phyloP scores from a whole-genome alignment of 2,888 invertebrate species.

The Heliconius erato region DNA sequence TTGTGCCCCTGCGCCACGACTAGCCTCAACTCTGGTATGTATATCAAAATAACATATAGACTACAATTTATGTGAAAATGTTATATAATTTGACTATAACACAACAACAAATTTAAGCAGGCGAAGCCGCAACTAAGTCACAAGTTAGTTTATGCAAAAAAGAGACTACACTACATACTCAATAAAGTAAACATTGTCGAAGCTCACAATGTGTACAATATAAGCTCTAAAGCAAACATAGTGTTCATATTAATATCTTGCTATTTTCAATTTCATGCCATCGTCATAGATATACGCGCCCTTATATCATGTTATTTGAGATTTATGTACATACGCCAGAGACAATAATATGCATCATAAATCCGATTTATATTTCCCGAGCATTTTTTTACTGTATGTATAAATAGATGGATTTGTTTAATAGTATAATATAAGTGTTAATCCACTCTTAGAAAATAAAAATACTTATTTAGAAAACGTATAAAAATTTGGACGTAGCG shows the following conservation, averaged over 20 bases:
- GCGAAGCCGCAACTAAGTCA: too few species aligned
- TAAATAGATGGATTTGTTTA: neutral
- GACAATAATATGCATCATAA: neutral
- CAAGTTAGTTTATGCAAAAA: too few species aligned
- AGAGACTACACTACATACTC: neutral
- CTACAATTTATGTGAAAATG: too few species aligned
- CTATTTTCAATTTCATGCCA: conserved; percentile 39
- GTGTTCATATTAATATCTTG: conserved; percentile 39
- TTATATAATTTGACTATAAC: too few species aligned
- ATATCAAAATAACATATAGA: too few species aligned
- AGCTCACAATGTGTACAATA: conserved; percentile 9
- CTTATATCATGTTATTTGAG: conserved; percentile 17
- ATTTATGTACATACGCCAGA: neutral
- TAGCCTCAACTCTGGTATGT: too few species aligned
- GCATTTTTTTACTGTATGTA: neutral
- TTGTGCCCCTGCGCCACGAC: too few species aligned
- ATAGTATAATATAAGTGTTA: too few species aligned
- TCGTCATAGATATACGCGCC: neutral
- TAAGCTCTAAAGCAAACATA: conserved; percentile 12
- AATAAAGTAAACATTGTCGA: neutral
- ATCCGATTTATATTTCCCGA: neutral
- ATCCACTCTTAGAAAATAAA: too few species aligned
- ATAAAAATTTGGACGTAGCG: too few species aligned
- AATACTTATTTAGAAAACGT: too few species aligned
- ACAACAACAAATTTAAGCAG: too few species aligned